Conservation (phyloP, 2,113 vertebrate species). For the Muscicapa adusta region DNA sequence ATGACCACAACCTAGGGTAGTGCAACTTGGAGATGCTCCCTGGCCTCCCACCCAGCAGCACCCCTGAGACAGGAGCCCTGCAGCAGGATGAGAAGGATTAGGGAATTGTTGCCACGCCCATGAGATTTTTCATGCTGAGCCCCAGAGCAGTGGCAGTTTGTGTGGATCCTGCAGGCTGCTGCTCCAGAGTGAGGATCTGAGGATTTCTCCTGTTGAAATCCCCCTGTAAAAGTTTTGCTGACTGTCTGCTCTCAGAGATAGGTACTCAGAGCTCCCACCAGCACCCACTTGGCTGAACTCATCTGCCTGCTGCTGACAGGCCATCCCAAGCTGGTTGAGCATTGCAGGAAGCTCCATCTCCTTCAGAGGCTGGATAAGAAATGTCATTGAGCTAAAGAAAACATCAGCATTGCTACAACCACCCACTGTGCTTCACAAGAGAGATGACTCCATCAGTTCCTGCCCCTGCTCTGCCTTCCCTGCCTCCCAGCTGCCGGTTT, state of each 20-base stretch:
- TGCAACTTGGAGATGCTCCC: not conserved
- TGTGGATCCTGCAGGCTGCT: not conserved
- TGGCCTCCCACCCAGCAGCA: not conserved
- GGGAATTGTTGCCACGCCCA: rapidly evolving
- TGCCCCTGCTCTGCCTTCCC: not conserved
- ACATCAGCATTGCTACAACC: not conserved
- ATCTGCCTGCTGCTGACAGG: not conserved
- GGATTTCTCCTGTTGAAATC: not conserved
- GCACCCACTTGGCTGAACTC: not conserved
- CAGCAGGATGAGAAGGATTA: not conserved
- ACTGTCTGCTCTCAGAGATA: not conserved
- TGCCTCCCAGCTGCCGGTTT: not conserved
- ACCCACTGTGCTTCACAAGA: rapidly evolving
- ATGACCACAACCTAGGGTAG: not conserved
- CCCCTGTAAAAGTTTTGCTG: not conserved
- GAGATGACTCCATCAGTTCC: not conserved
- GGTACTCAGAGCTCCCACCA: not conserved
- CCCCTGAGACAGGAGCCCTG: not conserved
- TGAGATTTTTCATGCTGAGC: not conserved
- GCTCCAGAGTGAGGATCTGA: not conserved
- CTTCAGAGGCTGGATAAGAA: not conserved
- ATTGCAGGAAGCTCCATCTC: not conserved
- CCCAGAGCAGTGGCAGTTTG: not conserved
- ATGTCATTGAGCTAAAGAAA: not conserved
- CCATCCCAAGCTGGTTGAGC: not conserved